A percentile compares a stretch with the other conserved stretches of the same genome.
These are phyloP conservation scores for Sebastes minor DNA, from an alignment of 2,797 vertebrate genomes.

Conservation along the genomic window DNA sequence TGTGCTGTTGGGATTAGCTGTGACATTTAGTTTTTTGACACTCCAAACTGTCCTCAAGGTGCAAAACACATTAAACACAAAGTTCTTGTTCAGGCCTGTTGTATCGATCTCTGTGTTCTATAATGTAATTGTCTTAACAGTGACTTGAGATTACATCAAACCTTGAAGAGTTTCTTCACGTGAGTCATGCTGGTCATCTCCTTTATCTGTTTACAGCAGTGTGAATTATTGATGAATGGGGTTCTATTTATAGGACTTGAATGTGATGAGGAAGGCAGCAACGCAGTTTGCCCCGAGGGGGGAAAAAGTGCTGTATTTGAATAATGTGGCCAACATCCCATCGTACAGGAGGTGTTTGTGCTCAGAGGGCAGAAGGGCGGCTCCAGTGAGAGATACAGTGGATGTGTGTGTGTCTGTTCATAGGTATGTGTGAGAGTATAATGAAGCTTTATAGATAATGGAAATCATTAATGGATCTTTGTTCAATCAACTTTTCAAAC, in stretches of 20 bases:
- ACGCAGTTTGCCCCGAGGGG: slow-evolving; percentile 40
- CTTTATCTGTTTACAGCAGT: slow-evolving; percentile 64
- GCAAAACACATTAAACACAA: background rate
- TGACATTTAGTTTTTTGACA: background rate
- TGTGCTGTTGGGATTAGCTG: background rate
- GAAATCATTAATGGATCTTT: background rate
- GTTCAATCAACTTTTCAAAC: background rate
- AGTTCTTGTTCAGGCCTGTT: background rate
- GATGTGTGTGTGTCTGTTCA: background rate
- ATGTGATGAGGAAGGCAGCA: slow-evolving; percentile 57
- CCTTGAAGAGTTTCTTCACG: slow-evolving; percentile 33
- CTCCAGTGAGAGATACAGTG: background rate
- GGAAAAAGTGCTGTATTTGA: slow-evolving; percentile 41
- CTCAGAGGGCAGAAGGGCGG: background rate
- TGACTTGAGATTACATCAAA: slow-evolving; percentile 45
- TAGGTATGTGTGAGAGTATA: background rate
- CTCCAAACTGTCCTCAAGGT: background rate
- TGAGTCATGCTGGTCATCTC: slow-evolving; percentile 33
- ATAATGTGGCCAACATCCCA: slow-evolving; percentile 19
- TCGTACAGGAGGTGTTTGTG: background rate
- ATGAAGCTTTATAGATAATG: background rate
- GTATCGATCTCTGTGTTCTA: background rate
- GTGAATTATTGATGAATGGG: slow-evolving; percentile 70
- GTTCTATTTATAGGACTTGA: slow-evolving; percentile 56
- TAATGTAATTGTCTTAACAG: slow-evolving; percentile 10